These are phyloP conservation scores for Leptoteleia sp. DNA, from an alignment of 1,140 invertebrate genomes.

Conservation along the genomic window DNA sequence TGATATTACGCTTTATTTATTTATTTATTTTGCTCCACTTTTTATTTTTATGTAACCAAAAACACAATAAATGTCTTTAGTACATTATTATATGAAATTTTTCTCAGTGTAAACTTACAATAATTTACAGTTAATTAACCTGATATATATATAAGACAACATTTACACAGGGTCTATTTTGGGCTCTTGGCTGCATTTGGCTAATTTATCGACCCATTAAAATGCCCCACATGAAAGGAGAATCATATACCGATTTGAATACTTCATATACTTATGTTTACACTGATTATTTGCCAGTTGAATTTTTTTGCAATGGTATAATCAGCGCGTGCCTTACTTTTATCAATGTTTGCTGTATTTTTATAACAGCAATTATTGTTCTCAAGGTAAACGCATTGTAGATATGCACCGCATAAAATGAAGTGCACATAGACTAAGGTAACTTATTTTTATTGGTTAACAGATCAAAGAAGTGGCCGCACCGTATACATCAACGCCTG, in stretches of 20 bases:
- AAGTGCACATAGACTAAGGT: too few species aligned
- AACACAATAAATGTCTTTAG: too few species aligned
- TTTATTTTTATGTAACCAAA: too few species aligned
- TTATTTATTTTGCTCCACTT: too few species aligned
- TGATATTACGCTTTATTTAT: too few species aligned
- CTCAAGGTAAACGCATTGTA: constrained; percentile 84
- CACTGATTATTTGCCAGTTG: constrained; percentile 87
- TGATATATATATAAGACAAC: constrained; percentile 11
- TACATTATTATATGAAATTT: too few species aligned
- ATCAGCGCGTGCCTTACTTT: constrained; percentile 90
- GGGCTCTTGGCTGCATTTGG: constrained; percentile 89
- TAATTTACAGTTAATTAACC: too few species aligned
- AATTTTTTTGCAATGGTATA: constrained; percentile 89
- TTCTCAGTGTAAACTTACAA: too few species aligned
- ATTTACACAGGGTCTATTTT: constrained; percentile 85
- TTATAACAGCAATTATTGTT: constrained; percentile 90
- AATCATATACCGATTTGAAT: constrained; percentile 83
- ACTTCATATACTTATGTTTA: constrained; percentile 85
- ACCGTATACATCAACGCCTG: constrained; percentile 88
- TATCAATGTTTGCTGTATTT: constrained; percentile 92
- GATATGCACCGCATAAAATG: background rate
- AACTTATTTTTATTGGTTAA: constrained; percentile 1
- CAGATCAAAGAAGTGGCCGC: constrained; percentile 93
- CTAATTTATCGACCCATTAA: constrained; percentile 85
- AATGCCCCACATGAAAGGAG: constrained; percentile 86